These are phyloP conservation scores for Hozukius guyotensis DNA, from an alignment of 2,797 vertebrate genomes.

Conservation along the genomic window DNA sequence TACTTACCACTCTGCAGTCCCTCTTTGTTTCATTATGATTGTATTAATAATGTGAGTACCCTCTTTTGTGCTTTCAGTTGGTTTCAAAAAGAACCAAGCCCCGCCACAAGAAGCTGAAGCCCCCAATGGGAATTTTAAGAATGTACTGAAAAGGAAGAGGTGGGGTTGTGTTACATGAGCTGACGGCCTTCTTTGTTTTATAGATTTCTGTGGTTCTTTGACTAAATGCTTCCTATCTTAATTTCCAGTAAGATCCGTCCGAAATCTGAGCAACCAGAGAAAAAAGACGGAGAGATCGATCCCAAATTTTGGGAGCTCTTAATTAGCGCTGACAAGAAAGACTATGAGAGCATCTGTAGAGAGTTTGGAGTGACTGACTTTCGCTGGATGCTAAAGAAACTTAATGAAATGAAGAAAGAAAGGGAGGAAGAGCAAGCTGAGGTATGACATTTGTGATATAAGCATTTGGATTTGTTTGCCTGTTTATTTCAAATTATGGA, in stretches of 20 bases:
- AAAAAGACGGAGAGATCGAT: slow-evolving; percentile 79
- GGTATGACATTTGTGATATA: slow-evolving; percentile 68
- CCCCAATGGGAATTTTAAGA: slow-evolving; percentile 74
- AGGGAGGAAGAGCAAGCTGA: slow-evolving; percentile 81
- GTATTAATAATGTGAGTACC: neutral
- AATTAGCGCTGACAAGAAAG: slow-evolving; percentile 86
- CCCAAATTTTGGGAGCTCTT: slow-evolving; percentile 88
- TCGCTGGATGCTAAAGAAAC: slow-evolving; percentile 89
- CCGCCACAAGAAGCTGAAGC: slow-evolving; percentile 29
- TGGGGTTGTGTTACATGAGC: slow-evolving; percentile 7
- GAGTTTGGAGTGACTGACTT: slow-evolving; percentile 89
- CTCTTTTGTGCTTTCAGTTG: slow-evolving; percentile 79
- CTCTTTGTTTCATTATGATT: neutral
- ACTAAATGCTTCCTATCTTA: neutral
- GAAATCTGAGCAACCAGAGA: slow-evolving; percentile 58
- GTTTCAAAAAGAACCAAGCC: slow-evolving; percentile 84
- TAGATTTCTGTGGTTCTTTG: neutral
- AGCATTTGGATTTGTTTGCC: neutral
- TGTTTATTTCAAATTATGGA: neutral
- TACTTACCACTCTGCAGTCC: neutral
- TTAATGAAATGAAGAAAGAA: slow-evolving; percentile 86
- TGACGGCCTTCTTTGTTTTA: neutral
- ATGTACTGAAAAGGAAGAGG: slow-evolving; percentile 83
- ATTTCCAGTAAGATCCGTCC: slow-evolving; percentile 71
- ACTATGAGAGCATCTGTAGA: slow-evolving; percentile 89